A percentile compares a stretch with the other conserved stretches of the same genome.
These are phyloP conservation scores for Epirrita christyi DNA, from an alignment of 2,888 invertebrate species.

Conservation along the genomic window DNA sequence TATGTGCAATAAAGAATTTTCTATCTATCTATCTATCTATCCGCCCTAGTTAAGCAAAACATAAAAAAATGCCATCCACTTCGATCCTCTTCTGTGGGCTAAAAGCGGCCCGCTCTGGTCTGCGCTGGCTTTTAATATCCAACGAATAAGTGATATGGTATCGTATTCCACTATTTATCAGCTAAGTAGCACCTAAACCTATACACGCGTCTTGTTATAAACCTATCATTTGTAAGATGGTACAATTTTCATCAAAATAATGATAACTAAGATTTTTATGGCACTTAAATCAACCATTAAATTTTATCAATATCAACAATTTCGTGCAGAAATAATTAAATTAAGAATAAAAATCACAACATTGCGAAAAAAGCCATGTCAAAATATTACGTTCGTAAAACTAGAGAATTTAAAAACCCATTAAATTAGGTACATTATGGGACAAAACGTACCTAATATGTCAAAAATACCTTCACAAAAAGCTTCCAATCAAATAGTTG, in stretches of 20 bases:
- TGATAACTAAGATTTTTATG: no score
- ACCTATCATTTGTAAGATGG: no score
- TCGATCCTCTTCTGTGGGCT: no score
- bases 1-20: no score
- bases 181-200: slow-evolving; percentile 8
- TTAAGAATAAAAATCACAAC: no score
- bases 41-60: background rate
- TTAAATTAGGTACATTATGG: background rate
- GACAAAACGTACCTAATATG: background rate
- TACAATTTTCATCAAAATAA: background rate
- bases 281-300: slow-evolving; percentile 14
- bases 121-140: background rate
- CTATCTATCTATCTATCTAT: no score
- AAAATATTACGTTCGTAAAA: background rate
- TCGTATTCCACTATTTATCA: background rate
- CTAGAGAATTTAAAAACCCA: no score
- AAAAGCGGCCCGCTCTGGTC: background rate
- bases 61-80: no score
- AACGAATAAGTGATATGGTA: background rate
- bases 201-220: background rate
- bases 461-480: background rate
- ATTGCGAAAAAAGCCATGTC: slow-evolving; percentile 1
- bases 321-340: background rate
- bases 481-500: background rate
- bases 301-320: background rate